Conservation (phyloP, 2,797 vertebrate genomes). For the Neosilurus hyrtlii region DNA sequence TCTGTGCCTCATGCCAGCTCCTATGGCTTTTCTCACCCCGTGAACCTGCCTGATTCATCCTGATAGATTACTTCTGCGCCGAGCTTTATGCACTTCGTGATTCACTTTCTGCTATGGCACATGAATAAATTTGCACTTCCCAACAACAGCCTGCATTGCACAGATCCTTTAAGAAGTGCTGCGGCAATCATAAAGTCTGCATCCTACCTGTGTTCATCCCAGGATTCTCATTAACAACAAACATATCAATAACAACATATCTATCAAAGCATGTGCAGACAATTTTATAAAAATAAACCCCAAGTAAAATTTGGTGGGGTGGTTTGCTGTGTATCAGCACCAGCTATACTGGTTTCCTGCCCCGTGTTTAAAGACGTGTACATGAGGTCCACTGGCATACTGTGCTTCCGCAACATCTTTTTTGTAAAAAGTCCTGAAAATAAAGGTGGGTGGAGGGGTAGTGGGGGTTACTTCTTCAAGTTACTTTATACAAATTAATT, state of each 20-base stretch:
- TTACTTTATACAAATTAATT: too few species aligned
- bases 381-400: too few species aligned
- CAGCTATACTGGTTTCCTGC: too few species aligned
- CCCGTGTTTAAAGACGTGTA: too few species aligned
- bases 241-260: background rate
- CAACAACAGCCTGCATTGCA: too few species aligned
- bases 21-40: background rate
- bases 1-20: background rate
- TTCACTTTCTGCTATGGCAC: background rate
- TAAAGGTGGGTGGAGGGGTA: too few species aligned
- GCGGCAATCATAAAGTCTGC: background rate
- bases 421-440: too few species aligned
- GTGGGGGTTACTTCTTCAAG: too few species aligned
- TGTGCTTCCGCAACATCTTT: too few species aligned
- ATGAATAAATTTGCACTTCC: background rate
- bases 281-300: background rate
- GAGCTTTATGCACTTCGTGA: background rate
- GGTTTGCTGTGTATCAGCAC: too few species aligned
- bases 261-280: background rate
- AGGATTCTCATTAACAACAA: background rate
- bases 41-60: constrained; percentile 1
- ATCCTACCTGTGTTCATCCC: background rate
- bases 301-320: too few species aligned
- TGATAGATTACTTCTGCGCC: background rate
- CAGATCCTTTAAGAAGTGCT: background rate